Base-by-base conservation (phyloP, 2,888 invertebrate species). In the Lordiphosa andalusiaca region DNA sequence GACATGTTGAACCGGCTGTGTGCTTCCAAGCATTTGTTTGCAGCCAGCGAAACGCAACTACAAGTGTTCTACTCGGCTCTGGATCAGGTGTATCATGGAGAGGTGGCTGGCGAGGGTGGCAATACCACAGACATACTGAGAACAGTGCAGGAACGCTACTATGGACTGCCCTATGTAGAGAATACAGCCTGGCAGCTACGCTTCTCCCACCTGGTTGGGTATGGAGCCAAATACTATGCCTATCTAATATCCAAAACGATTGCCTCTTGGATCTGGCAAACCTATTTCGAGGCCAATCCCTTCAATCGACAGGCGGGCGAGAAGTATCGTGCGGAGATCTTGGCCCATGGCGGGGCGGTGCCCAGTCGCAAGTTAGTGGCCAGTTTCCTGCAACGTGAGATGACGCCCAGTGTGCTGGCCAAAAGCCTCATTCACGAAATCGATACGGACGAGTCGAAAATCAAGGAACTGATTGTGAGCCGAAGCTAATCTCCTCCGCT, bases 201-300 rank as follows among this genome's bases (percentile, higher is more conserved):
- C 58, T 99, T 99, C 91, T 95, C 97, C 64, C 99, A 99, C 90
- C 91, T 99, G 53, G 96, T 98, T 4, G 98, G 98, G 1, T 99
- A 99, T 90, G 99, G 99, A 37, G 98, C 98, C 0, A 98, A 98
- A 90, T 99, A 99, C 90, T 99, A 99, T 89, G 95, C 99, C 0
- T 99, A 99, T 90, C 91, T 99, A 67, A 95, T 98, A 85, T 98
- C 99, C 0, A 93, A 96, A 82, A 96, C 98, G 6, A 93, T 98
- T 48, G 98, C 98, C 0, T 95, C 96, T 55, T 94, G 94, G 91
- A 96, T 98, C 67, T 99, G 98, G 98, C 94, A 95, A 86, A 92
- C 92, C 16, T 94, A 95, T 88, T 98, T 99, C 86, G 92, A 93
- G 82, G 87, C 89, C 0, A 93, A 95, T 87, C 97, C 97, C 0